phyloP scores from a whole-genome alignment of 2,888 invertebrate genomes.

The Conomelus anceps region DNA sequence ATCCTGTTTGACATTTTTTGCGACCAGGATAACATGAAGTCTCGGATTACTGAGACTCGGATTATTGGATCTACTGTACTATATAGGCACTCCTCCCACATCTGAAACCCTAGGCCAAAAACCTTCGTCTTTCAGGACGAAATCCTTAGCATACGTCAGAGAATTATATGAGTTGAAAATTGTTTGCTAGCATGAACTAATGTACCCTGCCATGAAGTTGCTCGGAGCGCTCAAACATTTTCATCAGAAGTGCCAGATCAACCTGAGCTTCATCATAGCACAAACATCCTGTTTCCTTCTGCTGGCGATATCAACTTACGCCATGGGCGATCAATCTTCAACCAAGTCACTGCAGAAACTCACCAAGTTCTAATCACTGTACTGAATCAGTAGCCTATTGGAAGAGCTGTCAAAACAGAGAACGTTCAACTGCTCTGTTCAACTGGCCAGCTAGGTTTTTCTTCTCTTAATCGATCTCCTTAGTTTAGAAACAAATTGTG shows the following conservation, averaged over 20 bases:
- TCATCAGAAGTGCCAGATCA: neutral
- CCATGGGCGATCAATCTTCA: neutral
- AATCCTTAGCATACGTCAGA: neutral
- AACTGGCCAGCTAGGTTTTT: too few species aligned
- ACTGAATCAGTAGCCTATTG: neutral
- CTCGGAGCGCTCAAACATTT: too few species aligned
- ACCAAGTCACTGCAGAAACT: neutral
- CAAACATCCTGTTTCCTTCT: neutral
- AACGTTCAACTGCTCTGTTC: too few species aligned
- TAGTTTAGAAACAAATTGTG: too few species aligned
- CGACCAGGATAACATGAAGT: too few species aligned
- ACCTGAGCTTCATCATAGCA: neutral
- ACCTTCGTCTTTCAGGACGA: neutral
- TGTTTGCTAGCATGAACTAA: neutral
- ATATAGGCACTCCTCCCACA: too few species aligned
- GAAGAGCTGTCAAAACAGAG: too few species aligned
- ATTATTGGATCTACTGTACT: too few species aligned
- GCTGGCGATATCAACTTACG: neutral
- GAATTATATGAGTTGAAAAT: too few species aligned
- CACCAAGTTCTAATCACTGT: neutral
- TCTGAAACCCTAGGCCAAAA: neutral
- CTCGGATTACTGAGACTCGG: too few species aligned
- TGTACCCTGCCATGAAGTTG: neutral
- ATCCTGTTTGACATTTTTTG: too few species aligned
- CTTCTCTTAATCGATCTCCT: too few species aligned